Evolutionary conservation across 2,113 vertebrate genomes (phyloP).

Genomic region (Hyaena hyaena): DNA sequence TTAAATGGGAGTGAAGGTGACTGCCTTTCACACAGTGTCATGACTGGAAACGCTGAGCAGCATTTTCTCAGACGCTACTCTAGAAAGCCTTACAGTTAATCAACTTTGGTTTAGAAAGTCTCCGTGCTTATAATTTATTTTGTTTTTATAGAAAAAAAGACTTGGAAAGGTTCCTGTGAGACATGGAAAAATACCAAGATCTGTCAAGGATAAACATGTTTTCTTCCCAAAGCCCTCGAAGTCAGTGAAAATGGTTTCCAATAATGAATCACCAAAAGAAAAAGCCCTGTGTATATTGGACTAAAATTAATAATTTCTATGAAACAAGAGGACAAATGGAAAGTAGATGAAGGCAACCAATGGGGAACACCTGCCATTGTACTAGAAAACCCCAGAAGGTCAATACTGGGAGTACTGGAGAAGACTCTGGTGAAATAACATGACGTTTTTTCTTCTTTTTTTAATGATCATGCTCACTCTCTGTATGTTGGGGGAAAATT

Average conservation of each 20-base stretch:
- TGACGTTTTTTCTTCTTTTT: not conserved
- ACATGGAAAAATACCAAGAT: conserved; percentile 65
- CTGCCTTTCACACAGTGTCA: not conserved
- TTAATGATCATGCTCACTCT: not conserved
- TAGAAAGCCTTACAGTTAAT: conserved; percentile 35
- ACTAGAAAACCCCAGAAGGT: not conserved
- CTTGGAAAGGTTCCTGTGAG: conserved; percentile 60
- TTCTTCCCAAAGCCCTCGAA: conserved; percentile 60
- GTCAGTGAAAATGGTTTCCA: conserved; percentile 66
- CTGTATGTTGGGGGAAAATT: not conserved
- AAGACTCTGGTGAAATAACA: not conserved
- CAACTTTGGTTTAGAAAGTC: conserved; percentile 29
- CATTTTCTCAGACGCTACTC: conserved; percentile 22
- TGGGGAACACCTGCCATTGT: not conserved
- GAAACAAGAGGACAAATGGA: conserved; percentile 20
- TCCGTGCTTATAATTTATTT: conserved; percentile 66
- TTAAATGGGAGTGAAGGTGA: not conserved
- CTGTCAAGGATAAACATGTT: conserved; percentile 63
- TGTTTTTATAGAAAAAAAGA: conserved; percentile 51
- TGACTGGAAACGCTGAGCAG: not conserved
- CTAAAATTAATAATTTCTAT: conserved; percentile 57
- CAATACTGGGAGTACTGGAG: not conserved
- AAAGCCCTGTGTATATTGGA: conserved; percentile 51
- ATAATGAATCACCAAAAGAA: conserved; percentile 64
- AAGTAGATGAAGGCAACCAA: not conserved